Base-by-base conservation (phyloP, 1,140 invertebrate genomes). In the Ceratosolen fusciceps region DNA sequence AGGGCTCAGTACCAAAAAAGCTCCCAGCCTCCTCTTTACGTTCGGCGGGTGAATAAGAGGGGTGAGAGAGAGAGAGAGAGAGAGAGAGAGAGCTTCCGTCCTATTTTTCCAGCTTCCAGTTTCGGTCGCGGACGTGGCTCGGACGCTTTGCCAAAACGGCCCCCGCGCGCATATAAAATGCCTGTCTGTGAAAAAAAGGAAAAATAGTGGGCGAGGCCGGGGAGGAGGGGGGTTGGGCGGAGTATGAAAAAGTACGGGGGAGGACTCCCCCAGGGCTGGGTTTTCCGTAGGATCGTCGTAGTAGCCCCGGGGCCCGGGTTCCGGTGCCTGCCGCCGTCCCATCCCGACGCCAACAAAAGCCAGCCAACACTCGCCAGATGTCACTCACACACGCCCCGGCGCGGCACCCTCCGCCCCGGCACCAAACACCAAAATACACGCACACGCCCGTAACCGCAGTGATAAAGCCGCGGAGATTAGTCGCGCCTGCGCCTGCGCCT, bases 321-420 rank as follows among this genome's bases (percentile, higher is more conserved):
- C 31, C 37, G 19, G 3, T 37, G 16, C 14, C 34, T 34, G 3
- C 1, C 31, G 60, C 19, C 31, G 60, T 12, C 31, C 16, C 21
- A 37, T 65, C 60, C 37, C 60, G 60, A 16, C 4, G 16, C 16
- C 60, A n/a, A 37, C 31, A 65, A 65, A 62, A 37, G 60, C 34
- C 31, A 37, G 16, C 60, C 31, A 62, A 37, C 60, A 65, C 31
- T 65, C 60, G 60, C 60, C 60, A 65, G 60, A 65, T 65, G 60
- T 65, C 60, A 65, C 60, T 65, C 34, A 37, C 60, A 21, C 37
- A 37, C n/a, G n/a, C n/a, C n/a, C n/a, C n/a, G n/a, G n/a, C n/a
- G n/a, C n/a, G n/a, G n/a, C n/a, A n/a, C n/a, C n/a, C n/a, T n/a
- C n/a, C n/a, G n/a, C n/a, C n/a, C n/a, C n/a, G n/a, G n/a, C n/a